Percentiles rank a stretch among this genome's conserved stretches.
Conservation (phyloP, 35 echinoderm and acorn worm genomes). For the Ptychodera flava region DNA sequence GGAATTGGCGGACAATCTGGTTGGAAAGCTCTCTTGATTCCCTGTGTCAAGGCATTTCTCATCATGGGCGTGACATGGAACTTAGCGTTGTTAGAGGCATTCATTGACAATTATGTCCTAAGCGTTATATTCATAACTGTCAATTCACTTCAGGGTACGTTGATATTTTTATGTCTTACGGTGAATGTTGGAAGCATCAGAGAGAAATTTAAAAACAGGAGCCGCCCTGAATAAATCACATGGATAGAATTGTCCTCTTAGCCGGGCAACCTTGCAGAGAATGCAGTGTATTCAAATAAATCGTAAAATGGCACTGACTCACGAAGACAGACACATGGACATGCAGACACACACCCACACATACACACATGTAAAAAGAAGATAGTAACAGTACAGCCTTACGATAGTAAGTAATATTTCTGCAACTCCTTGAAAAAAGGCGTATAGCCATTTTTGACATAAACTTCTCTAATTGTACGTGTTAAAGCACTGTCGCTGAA, state of each 20-base stretch:
- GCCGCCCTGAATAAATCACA: neutral
- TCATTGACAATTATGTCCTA: neutral
- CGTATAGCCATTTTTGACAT: too few species aligned
- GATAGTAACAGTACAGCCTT: neutral
- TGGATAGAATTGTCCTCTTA: neutral
- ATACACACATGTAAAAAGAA: neutral
- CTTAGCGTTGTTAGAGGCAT: neutral
- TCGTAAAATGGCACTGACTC: neutral
- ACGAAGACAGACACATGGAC: neutral
- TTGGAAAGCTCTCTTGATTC: neutral
- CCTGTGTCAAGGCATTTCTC: neutral
- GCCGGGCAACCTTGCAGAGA: too few species aligned
- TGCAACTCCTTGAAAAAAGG: too few species aligned
- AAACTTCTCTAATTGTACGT: too few species aligned
- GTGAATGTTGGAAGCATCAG: neutral
- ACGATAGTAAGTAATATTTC: too few species aligned
- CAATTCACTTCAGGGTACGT: neutral
- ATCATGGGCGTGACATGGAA: neutral
- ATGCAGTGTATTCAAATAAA: neutral
- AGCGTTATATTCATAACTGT: neutral
- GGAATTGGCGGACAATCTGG: neutral
- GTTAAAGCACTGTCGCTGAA: too few species aligned
- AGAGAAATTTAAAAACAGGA: neutral
- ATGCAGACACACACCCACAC: neutral
- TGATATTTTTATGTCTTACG: neutral